Base-by-base conservation (phyloP, 2,888 invertebrate genomes). In the Hipparchia semele region DNA sequence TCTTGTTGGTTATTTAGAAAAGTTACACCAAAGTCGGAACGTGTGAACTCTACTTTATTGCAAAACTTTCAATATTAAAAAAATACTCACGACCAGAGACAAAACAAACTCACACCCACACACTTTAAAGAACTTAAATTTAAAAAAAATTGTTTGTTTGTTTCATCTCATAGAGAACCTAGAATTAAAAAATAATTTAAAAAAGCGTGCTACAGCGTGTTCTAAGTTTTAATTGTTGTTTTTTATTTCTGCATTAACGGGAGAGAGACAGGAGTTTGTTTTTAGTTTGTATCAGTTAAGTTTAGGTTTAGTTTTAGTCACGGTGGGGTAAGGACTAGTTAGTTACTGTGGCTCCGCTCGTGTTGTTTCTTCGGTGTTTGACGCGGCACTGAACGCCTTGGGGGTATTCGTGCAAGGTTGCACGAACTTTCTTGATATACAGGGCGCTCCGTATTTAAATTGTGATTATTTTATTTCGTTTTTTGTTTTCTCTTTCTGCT, bases 361-460 rank as follows among this genome's bases (percentile, higher is more conserved):
- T 82, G 83, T 82, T 77, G 72, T 72, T 45, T 74, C 81, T 75
- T 76, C 81, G 83, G 75, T 68, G 82, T 75, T 77, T 79, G 80
- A 74, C 87, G 86, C 87, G 87, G 83, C 79, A 87, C 86, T 87
- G 81, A 81, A 65, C 65, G 66, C 54, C 68, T 77, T 81, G n/a
- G 81, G 79, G 82, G 80, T 39, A 39, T 76, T 81, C 75, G 73
- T 73, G 78, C 80, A 81, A 76, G 80, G 81, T 82, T 81, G 83
- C 83, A 82, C 83, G 79, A 77, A 75, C 73, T 83, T 86, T 85
- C 83, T 76, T 73, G 39, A 73, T 80, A 81, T 81, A 87, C 82
- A 83, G 82, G 80, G 49, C 80, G 79, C 9, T 81, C 66, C 13
- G 53, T 33, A 10, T 53, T 66, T 39, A 12, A 39, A 3, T 13